These are phyloP conservation scores for Heteropelma amictum DNA, from an alignment of 2,888 invertebrate genomes.

Conservation along the genomic window DNA sequence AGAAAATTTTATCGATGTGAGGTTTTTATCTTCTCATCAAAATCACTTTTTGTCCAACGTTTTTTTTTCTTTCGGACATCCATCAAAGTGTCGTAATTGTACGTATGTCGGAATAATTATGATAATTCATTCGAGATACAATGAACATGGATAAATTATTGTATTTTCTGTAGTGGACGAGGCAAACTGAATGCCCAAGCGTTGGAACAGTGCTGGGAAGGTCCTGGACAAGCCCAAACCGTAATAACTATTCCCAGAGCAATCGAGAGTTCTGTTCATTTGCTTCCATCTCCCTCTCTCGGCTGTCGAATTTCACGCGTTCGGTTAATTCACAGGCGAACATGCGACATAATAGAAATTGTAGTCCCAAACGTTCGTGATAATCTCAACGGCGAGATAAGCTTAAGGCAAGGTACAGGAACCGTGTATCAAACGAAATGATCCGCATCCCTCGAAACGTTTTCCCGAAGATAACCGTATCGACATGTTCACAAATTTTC, in stretches of 20 bases:
- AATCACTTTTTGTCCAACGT: no score
- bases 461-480: no score
- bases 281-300: background rate
- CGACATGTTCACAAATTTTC: no score
- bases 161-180: slow-evolving; percentile 19
- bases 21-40: no score
- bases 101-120: no score
- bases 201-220: background rate
- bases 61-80: no score
- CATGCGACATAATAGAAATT: slow-evolving; percentile 9
- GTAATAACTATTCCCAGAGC: slow-evolving; percentile 29
- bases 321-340: slow-evolving; percentile 4
- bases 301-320: background rate
- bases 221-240: slow-evolving; percentile 4
- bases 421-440: no score
- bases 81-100: no score
- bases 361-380: background rate
- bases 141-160: background rate
- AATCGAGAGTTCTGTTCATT: slow-evolving; percentile 5
- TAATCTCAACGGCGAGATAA: background rate
- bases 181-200: background rate
- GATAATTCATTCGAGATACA: background rate
- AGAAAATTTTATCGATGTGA: no score
- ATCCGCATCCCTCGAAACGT: background rate
- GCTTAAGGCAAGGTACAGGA: no score